Base-by-base conservation (phyloP, 2,888 invertebrate species). In the Lasioglossum pauxillum region DNA sequence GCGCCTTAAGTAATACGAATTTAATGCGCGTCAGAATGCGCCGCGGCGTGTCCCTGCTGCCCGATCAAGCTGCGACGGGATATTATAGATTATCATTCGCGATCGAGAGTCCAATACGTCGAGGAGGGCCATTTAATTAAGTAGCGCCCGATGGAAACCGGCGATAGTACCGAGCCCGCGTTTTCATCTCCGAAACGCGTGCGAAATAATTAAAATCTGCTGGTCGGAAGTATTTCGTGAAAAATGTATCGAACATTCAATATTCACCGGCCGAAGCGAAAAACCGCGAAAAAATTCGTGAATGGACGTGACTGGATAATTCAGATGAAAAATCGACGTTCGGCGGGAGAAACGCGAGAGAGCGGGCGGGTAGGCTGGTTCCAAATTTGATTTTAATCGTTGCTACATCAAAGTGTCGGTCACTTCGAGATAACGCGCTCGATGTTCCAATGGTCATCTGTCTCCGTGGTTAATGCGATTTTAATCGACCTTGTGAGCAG, bases 391-490 rank as follows among this genome's bases (percentile, higher is more conserved):
- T 81, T 77, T 81, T 77, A 76, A 80, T 84, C 77, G 46, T 57
- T 53, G 73, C 46, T 27, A 46, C 14, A 44, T 64, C 64, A 16
- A 16, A 31, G 64, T 1, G 31, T 64, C 14, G 27, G 14, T 53
- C 8, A 53, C 23, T n/a, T n/a, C 53, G 64, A 64, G 64, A 64
- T 64, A 31, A 64, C 64, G 64, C 14, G 53, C 53, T 53, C 23
- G 53, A 53, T 53, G 7, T n/a, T 53, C 19, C 49, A 23, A 49
- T 53, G n/a, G 53, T 53, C 53, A 53, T 53, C 53, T 31, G 14
- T 19, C 16, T 67, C 67, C 31, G 35, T 44, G 77, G 78, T 53
- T 86, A 80, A 88, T 88, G 75, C 73, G 88, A 83, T 83, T 88
- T 83, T 88, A 88, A 88, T 88, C 79, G 80, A 31, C 75, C 80